These are phyloP conservation scores for Heterodera schachtii DNA, from an alignment of 1,140 invertebrate species.

Conservation along the genomic window DNA sequence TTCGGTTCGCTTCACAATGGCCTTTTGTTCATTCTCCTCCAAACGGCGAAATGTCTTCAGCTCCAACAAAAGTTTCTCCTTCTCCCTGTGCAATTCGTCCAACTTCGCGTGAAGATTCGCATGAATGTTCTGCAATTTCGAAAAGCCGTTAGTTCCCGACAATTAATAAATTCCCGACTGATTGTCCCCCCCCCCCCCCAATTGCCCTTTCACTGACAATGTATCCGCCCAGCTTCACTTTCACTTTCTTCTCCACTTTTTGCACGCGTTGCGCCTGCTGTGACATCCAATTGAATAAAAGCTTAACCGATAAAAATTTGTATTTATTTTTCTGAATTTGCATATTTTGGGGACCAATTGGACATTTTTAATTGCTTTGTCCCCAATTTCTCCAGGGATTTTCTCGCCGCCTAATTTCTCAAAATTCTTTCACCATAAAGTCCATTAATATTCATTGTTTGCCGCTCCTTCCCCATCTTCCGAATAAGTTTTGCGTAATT, in stretches of 20 bases:
- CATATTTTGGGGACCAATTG: slow-evolving; percentile 1
- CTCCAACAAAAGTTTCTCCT: slow-evolving; percentile 89
- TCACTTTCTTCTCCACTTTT: slow-evolving; percentile 96
- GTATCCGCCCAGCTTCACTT: slow-evolving; percentile 88
- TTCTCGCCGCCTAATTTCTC: background rate
- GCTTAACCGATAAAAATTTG: slow-evolving; percentile 40
- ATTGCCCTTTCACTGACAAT: slow-evolving; percentile 70
- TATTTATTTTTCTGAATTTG: background rate
- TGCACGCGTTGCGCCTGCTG: slow-evolving; percentile 74
- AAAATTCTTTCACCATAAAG: slow-evolving; percentile 23
- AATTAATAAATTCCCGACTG: background rate
- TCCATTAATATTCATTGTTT: slow-evolving; percentile 13
- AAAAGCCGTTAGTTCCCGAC: background rate
- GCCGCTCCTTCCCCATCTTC: background rate
- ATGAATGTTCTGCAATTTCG: slow-evolving; percentile 46
- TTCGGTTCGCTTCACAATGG: slow-evolving; percentile 79
- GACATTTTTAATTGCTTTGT: background rate
- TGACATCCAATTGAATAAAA: slow-evolving; percentile 58
- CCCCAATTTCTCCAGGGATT: slow-evolving; percentile 15
- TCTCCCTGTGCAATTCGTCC: slow-evolving; percentile 84
- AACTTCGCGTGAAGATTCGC: slow-evolving; percentile 48
- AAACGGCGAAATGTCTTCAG: slow-evolving; percentile 78
- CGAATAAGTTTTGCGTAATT: slow-evolving; percentile 15
- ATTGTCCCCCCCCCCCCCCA: too few species aligned
- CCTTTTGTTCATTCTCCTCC: slow-evolving; percentile 81